Evolutionary conservation across 2,797 vertebrate genomes (phyloP), one percentile per base, ranked within the genome.

Genomic region (Paramormyrops hopkinsi): DNA sequence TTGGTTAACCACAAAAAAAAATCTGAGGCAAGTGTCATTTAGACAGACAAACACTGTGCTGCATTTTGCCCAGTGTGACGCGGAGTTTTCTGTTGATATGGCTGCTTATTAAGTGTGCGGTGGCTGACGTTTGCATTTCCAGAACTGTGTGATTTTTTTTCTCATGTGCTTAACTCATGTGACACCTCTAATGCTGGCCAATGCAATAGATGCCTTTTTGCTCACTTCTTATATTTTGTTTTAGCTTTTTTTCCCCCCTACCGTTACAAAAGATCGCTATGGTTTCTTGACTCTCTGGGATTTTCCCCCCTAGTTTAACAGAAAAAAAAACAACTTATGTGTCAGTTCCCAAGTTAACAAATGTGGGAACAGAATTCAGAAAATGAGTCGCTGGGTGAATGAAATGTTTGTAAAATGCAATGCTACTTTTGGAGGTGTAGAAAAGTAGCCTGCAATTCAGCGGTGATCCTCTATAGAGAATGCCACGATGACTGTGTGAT

Each of bases 21-120:
- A 93, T 94, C 93, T 88, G 89, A 92, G 91, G 22, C 6, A 48
- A 86, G 33, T 37, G 50, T 86, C 51, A 56, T 86, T 86, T 86
- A n/a, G 51, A 4, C 51, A 95, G 94, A 94, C 94, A 93, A 94
- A 94, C 92, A 91, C 90, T 92, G 92, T 93, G 93, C 94, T 90
- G 90, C 92, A 93, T 93, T 93, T 93, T 91, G 89, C 92, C 93
- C 91, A 87, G 90, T 91, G 89, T 91, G 91, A 90, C 88, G 93
- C 89, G 91, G 91, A 25, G 92, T 94, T 96, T 84, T 96, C 93
- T 95, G 95, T 96, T 95, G 95, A 96, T 95, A 93, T 90, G 93
- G 95, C 94, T 93, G 91, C 94, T 96, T 95, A 95, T 94, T 93
- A 95, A 96, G 94, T 95, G 92, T 95, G 95, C 92, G 96, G 96